phyloP scores from a whole-genome alignment of 2,113 vertebrate genomes.

The Pteropus alecto region DNA sequence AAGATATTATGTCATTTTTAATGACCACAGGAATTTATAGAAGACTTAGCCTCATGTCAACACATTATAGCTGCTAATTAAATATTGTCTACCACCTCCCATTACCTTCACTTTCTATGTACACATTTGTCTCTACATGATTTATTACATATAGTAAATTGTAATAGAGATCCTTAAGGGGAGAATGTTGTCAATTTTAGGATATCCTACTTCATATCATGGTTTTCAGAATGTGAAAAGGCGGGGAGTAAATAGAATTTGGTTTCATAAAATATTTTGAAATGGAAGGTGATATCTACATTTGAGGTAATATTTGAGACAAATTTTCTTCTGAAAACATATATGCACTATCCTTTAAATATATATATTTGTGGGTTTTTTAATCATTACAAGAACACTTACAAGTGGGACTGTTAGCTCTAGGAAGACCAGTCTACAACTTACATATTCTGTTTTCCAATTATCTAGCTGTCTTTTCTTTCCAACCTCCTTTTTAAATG shows the following conservation, averaged over 20 bases:
- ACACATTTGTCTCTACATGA: background rate
- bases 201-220: background rate
- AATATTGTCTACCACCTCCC: background rate
- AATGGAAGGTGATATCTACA: background rate
- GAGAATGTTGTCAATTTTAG: background rate
- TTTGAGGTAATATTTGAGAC: background rate
- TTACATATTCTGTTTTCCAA: background rate
- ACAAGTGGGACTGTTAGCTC: background rate
- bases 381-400: background rate
- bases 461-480: background rate
- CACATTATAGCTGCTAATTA: background rate
- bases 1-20: background rate
- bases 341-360: background rate
- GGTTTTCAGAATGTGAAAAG: background rate
- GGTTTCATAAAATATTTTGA: constrained; percentile 1
- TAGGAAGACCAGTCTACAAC: background rate
- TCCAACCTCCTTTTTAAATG: background rate
- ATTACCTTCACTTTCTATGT: background rate
- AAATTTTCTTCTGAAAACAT: background rate
- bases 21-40: background rate
- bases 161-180: background rate
- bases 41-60: background rate
- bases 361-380: background rate
- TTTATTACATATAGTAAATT: background rate
- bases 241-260: background rate